Evolutionary conservation across 1,140 invertebrate species (phyloP), one percentile per base, ranked within the genome.

Genomic region (Zaprionus gabonicus): DNA sequence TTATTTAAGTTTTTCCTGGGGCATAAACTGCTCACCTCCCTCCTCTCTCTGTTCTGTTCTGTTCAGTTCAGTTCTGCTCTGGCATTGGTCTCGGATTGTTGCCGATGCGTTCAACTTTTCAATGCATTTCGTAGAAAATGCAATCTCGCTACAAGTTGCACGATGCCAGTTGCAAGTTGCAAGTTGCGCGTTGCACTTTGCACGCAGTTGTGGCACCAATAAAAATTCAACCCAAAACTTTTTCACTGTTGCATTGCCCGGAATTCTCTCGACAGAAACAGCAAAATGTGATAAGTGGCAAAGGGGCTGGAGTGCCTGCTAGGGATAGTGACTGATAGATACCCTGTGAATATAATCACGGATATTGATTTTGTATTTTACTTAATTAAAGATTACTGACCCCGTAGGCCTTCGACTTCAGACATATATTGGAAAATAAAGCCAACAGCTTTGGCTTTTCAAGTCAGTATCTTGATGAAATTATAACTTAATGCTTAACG

Each of bases 1-100:
- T 90, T 88, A 81, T 81, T 87, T 83, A 74, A 81, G 78, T 88
- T 87, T 80, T 74, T 72, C 49, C 65, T 62, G 36, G 12, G 57
- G 66, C 71, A 62, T 69, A 56, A 69, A 74, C 58, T 67, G 41
- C 57, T 46, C 41, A 17, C n/a, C 41, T 51, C 7, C 23, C 3
- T 13, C 15, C 25, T 53, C 12, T 20, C 20, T 44, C 28, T 73
- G 59, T 41, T 20, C 10, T 51, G 15, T 64, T 51, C 12, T 31
- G 13, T 36, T 23, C 12, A 36, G 15, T 64, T 51, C 12, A 23
- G 13, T 36, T 5, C 17, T 17, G 28, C 28, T 36, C 23, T 71
- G n/a, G 15, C 41, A 64, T 46, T 58, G 55, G 56, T 57, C 53
- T 60, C 46, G 59, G 63, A 56, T 60, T 63, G 49, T 63, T 73